Evolutionary conservation across 1,140 invertebrate genomes (phyloP), one percentile per base, ranked within the genome.

Genomic region (Drosophila quadrilineata): DNA sequence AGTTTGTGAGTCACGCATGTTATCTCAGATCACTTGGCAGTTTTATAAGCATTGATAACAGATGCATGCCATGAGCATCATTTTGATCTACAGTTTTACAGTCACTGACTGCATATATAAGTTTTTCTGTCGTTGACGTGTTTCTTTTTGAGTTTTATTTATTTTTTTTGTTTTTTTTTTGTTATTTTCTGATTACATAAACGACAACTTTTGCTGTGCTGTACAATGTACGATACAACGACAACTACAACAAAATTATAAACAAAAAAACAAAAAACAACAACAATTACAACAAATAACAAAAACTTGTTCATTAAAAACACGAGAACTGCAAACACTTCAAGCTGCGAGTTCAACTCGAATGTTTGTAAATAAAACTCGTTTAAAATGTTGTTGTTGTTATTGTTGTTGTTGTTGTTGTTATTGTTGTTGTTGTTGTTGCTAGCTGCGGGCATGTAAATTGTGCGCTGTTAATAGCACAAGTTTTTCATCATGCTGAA

Each of bases 301-400:
- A 73, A 60, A 68, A 84, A 82, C 75, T 80, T 79, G 75, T 79
- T 75, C 75, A 59, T 62, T 79, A 75, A n/a, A n/a, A 79, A 84
- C 72, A 84, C 71, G 77, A 76, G 77, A 82, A 80, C 72, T 80
- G 75, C 74, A 80, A 82, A 72, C 60, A 57, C 58, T 52, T 52
- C 33, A 35, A 53, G 48, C 33, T n/a, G 56, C 50, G 28, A n/a
- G 14, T 21, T 36, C 56, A 63, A 57, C 43, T 72, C 53, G 72
- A 80, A 82, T 84, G 79, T 82, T 82, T 84, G 73, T 84, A 82
- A 80, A 80, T 75, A 82, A 84, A 82, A 84, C 77, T 82, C 60
- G 77, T 82, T 82, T 73, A 77, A 65, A 58, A 52, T 26, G 28
- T 49, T 56, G 41, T 50, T 46, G 12, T 10, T 26, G 6, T n/a